These are phyloP conservation scores for human DNA, from an alignment of 2,113 vertebrate genomes.

Conservation along the genomic window GRCh38 chr1:210685501-210686000, in stretches of 20 bases:
- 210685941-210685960: not conserved
- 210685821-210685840: not conserved
- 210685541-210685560: not conserved
- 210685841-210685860: not conserved
- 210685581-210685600: not conserved
- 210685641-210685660: not conserved
- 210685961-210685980: not conserved
- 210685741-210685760: not conserved
- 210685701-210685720: not conserved
- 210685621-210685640: not conserved
- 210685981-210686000: not conserved
- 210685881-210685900: not conserved
- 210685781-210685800: not conserved
- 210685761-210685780: not conserved
- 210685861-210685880: not conserved
- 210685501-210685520: not conserved
- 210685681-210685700: not conserved
- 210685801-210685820: not conserved
- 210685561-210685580: not conserved
- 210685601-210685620: not conserved
- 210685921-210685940: not conserved
- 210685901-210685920: too few species aligned
- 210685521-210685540: not conserved
- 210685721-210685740: not conserved
- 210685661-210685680: too few species aligned